Evolutionary conservation across 2,888 invertebrate genomes (phyloP).

Genomic region (Sericinus montela): DNA sequence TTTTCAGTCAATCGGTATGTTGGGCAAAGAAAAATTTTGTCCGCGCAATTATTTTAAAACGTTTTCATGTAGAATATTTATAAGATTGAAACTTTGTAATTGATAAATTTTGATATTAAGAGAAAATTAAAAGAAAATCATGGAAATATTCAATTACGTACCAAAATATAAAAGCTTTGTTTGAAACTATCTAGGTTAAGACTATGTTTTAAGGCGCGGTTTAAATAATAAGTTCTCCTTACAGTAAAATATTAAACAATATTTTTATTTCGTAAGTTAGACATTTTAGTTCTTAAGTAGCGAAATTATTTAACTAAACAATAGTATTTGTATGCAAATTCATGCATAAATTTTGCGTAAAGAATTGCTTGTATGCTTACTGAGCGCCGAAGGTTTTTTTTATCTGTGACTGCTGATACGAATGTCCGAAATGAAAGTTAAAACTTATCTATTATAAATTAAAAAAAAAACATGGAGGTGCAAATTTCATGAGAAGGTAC

Average conservation of each 20-base stretch:
- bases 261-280: not conserved
- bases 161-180: conserved; percentile 35
- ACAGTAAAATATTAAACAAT: not conserved
- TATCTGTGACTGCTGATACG: too few species aligned
- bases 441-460: too few species aligned
- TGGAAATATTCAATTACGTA: conserved; percentile 23
- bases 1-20: not conserved
- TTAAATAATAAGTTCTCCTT: not conserved
- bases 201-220: conserved; percentile 3
- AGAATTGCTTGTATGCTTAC: not conserved
- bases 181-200: conserved; percentile 33
- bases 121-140: conserved; percentile 12
- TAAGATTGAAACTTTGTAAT: conserved; percentile 19
- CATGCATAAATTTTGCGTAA: not conserved
- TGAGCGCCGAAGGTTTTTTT: too few species aligned
- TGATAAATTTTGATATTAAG: conserved; percentile 22
- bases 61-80: conserved; percentile 19
- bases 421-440: too few species aligned
- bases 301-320: not conserved
- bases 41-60: conserved; percentile 20
- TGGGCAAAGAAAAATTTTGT: conserved; percentile 19
- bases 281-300: conserved; percentile 1
- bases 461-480: too few species aligned
- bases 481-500: too few species aligned
- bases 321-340: not conserved